Evolutionary conservation across 2,113 vertebrate genomes (phyloP).

Genomic region (Pandion haliaetus): DNA sequence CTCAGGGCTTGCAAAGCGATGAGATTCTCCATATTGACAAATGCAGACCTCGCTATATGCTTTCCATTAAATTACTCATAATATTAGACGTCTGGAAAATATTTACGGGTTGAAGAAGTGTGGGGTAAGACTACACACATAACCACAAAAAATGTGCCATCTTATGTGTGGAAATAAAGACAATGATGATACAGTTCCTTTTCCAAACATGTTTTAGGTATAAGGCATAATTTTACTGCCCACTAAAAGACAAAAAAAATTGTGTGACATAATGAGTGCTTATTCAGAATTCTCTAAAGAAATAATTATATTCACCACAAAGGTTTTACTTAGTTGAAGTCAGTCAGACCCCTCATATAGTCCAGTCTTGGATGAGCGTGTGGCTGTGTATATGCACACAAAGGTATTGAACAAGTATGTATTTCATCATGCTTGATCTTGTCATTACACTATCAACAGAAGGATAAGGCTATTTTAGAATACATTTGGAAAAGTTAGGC

Average conservation of each 20-base stretch:
- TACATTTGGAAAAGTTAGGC: not conserved
- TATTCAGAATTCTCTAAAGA: not conserved
- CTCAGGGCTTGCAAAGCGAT: not conserved
- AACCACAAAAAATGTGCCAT: not conserved
- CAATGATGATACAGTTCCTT: not conserved
- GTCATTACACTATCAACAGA: not conserved
- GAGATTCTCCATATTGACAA: not conserved
- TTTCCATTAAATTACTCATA: conserved; percentile 8
- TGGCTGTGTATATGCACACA: not conserved
- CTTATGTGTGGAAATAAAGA: not conserved
- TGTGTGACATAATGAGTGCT: not conserved
- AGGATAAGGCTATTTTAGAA: not conserved
- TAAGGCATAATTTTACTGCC: not conserved
- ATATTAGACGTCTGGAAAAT: conserved; percentile 3
- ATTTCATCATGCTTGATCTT: not conserved
- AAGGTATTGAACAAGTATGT: not conserved
- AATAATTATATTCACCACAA: not conserved
- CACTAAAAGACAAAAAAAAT: not conserved
- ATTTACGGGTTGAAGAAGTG: not conserved
- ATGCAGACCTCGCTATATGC: not conserved
- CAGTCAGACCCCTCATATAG: not conserved
- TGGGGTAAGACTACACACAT: not conserved
- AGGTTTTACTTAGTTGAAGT: not conserved
- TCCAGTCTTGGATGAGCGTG: not conserved
- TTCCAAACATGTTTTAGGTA: not conserved